Percentiles rank a stretch among this genome's conserved stretches.
Evolutionary conservation across 2,113 vertebrate genomes (phyloP).

Genomic region (Blennius ocellaris): DNA sequence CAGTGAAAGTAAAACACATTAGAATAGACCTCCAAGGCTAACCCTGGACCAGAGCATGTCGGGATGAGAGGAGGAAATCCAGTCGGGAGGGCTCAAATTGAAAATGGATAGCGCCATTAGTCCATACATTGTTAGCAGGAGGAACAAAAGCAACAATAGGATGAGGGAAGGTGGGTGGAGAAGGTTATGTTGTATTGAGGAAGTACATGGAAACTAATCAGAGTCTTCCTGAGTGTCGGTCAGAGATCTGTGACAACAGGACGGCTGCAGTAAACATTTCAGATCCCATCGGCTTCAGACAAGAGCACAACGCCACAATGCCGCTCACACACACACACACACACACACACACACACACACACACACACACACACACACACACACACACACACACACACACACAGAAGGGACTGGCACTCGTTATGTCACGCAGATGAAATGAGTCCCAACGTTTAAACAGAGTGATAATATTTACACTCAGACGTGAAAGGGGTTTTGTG

Average conservation of each 20-base stretch:
- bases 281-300: neutral
- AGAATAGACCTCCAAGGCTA: slow-evolving; percentile 43
- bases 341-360: no score
- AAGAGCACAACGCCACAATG: no score
- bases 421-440: no score
- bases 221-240: slow-evolving; percentile 77
- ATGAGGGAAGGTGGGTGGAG: slow-evolving; percentile 63
- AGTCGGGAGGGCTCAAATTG: slow-evolving; percentile 5
- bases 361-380: no score
- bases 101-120: slow-evolving; percentile 44
- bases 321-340: no score
- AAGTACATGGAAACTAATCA: slow-evolving; percentile 74
- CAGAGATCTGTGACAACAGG: slow-evolving; percentile 71
- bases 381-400: no score
- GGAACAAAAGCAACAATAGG: slow-evolving; percentile 12
- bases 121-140: slow-evolving; percentile 18
- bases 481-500: slow-evolving; percentile 24
- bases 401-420: no score
- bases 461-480: slow-evolving; percentile 33
- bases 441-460: no score
- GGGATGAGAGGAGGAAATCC: slow-evolving; percentile 33
- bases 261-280: slow-evolving; percentile 72
- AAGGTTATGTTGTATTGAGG: slow-evolving; percentile 36
- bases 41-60: slow-evolving; percentile 30
- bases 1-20: slow-evolving; percentile 53